phyloP scores from a whole-genome alignment of 2,888 invertebrate genomes.

The Euplagia quadripunctaria region DNA sequence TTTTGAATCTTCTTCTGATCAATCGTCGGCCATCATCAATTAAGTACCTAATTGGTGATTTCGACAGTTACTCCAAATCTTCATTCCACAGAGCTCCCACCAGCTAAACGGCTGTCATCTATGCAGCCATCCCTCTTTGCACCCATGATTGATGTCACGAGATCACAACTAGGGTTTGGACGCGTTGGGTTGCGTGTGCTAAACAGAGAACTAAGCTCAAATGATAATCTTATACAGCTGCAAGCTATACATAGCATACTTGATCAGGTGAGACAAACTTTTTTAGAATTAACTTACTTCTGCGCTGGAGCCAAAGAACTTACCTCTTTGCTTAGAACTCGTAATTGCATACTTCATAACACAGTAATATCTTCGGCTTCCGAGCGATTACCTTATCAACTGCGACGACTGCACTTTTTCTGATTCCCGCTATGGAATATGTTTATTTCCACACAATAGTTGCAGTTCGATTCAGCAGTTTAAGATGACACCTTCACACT shows the following conservation, averaged over 20 bases:
- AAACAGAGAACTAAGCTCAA: conserved; percentile 72
- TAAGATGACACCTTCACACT: neutral
- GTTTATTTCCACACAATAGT: neutral
- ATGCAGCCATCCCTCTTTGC: conserved; percentile 78
- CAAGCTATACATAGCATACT: conserved; percentile 78
- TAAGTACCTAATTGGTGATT: too few species aligned
- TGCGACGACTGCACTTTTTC: neutral
- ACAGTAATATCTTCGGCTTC: neutral
- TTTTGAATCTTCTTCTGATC: too few species aligned
- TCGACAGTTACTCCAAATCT: neutral
- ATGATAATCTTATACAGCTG: conserved; percentile 66
- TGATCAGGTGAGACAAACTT: conserved; percentile 65
- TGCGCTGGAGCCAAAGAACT: neutral
- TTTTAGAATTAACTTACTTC: neutral
- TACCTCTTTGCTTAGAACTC: neutral
- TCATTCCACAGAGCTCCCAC: conserved; percentile 58
- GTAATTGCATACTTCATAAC: neutral
- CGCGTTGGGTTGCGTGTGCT: conserved; percentile 71
- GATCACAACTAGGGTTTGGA: conserved; percentile 73
- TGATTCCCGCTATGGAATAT: neutral
- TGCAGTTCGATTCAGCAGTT: neutral
- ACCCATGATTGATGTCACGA: conserved; percentile 73
- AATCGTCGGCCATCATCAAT: neutral
- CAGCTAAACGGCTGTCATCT: conserved; percentile 69
- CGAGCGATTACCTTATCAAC: neutral